Evolutionary conservation across 64 coral and sea anemone genomes (phyloP), one percentile per base, ranked within the genome.

Genomic region (Actinia equina): DNA sequence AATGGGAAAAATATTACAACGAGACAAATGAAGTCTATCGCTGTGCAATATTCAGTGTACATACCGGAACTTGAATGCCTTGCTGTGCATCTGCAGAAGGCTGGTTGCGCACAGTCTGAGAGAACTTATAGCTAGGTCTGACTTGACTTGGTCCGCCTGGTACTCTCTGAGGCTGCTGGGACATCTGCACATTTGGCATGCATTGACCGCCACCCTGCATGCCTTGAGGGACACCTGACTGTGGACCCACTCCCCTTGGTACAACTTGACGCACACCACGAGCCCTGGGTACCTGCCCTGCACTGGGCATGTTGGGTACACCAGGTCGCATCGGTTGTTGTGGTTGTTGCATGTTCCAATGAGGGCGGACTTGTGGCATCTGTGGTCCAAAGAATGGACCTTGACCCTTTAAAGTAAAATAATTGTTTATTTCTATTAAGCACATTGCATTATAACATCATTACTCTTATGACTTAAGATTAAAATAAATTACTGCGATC

Each of bases 291-390:
- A 96, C 94, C 18, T 92, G 90, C 10, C 91, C 91, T 51, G 84
- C 91, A 23, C 89, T 86, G 37, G 94, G 87, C 57, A 96, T 93
- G 37, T 86, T 86, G 59, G 85, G 94, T 84, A 96, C 91, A 49
- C 91, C 91, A 10, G 88, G 85, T 22, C 94, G 94, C 80, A 96
- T 87, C 52, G 93, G 94, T 71, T 97, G 94, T 41, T 97, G 94
- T 3, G 69, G 71, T 54, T 96, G 94, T 57, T 90, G 43, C 79
- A 82, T 44, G 85, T 93, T 88, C 94, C 94, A 97, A 2, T 91
- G 88, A 3, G 94, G 94, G n/a, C 94, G 91, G 11, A 97, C 88
- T 37, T 93, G 94, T 67, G 87, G 84, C 88, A 93, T 93, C 83
- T 88, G 94, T 6, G 88, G 91, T 18, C 90, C 57, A 79, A 93